phyloP scores from a whole-genome alignment of 2,113 vertebrate species.

The Petroica traversi region DNA sequence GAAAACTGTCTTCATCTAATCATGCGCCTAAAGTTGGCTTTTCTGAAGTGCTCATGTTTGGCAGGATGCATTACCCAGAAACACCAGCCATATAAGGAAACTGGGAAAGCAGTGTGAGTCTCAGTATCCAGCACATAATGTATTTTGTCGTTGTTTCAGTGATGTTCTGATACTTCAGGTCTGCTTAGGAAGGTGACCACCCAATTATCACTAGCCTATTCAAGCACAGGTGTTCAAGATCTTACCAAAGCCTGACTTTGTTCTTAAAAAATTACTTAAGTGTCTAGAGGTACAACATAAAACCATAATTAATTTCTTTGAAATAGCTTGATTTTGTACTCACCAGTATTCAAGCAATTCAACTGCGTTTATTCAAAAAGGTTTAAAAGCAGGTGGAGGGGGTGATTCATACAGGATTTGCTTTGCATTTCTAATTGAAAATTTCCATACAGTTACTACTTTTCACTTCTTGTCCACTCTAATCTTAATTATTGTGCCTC shows the following conservation, averaged over 20 bases:
- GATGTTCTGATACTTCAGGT: neutral
- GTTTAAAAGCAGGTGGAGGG: neutral
- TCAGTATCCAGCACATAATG: neutral
- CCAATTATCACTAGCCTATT: neutral
- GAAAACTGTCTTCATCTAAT: neutral
- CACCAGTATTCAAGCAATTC: neutral
- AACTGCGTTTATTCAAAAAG: neutral
- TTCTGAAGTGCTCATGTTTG: neutral
- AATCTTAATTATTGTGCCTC: conserved; percentile 70
- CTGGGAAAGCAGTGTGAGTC: neutral
- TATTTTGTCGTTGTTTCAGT: neutral
- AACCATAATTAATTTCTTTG: neutral
- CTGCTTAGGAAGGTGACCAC: neutral
- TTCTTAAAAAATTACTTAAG: neutral
- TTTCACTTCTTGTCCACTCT: conserved; percentile 63
- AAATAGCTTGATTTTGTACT: neutral
- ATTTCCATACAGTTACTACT: conserved; percentile 50
- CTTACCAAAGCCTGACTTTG: neutral
- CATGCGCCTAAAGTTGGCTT: neutral
- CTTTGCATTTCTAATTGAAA: conserved; percentile 58
- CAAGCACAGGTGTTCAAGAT: neutral
- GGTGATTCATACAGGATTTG: conserved; percentile 41
- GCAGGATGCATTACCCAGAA: neutral
- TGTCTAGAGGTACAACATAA: neutral
- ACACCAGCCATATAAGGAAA: neutral